Base-by-base conservation (phyloP, 2,797 vertebrate genomes). In the Enteromius treurensis region DNA sequence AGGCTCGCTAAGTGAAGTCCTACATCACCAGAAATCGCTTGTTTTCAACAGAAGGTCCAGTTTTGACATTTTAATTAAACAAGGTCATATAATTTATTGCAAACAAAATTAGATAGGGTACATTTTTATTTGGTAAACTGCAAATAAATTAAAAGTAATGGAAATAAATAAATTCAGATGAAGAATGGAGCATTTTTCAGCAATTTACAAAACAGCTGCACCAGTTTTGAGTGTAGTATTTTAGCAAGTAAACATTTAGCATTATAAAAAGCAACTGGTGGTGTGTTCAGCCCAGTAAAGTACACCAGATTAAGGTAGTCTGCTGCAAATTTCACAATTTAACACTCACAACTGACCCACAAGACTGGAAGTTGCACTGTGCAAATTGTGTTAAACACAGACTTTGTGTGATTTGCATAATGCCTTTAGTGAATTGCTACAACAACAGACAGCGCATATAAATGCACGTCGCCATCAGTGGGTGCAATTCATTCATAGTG, bases 401-500 rank as follows among this genome's bases (percentile, higher is more conserved):
- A 26, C 55, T 62, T 49, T 47, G 49, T n/a, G 29, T 53, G 62
- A 79, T 68, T 37, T n/a, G 45, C 45, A 79, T 79, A 79, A 79
- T 68, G 13, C 32, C 19, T 76, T 64, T 77, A 60, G 34, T 29
- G 34, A 62, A 64, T 21, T 55, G 9, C 32, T 55, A 45, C 34
- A 77, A 77, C n/a, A 64, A n/a, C 29, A 77, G 14, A 42, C 34
- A 58, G 6, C 34, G 15, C 23, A 5, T 64, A 45, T 77, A 29
- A 40, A 64, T 76, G 9, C 32, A 37, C 6, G 1, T 5, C 5
- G 7, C 21, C 32, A 40, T 58, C 74, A 60, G 55, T 5, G 4
- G 23, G 37, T 45, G 10, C 53, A 37, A 37, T 67, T 79, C 29
- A 67, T 60, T 60, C 55, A 42, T 11, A 45, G 53, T 60, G 62